Conservation (phyloP, 2,113 vertebrate genomes). For the Indri indri region DNA sequence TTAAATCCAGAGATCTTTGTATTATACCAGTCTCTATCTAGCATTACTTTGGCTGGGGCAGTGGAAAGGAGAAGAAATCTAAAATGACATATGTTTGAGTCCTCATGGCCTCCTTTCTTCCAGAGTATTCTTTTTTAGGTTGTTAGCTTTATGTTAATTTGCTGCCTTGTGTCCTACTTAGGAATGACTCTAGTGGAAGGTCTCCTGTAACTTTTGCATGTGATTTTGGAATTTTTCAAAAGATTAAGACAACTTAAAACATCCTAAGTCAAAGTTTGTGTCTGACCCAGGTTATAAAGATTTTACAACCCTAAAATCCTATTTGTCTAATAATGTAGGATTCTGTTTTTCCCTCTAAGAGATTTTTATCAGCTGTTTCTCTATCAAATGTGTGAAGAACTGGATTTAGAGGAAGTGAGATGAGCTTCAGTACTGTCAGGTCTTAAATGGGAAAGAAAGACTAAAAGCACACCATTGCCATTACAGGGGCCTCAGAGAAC, state of each 20-base stretch:
- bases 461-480: conserved; percentile 35
- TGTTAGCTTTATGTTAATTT: not conserved
- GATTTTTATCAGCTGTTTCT: conserved; percentile 4
- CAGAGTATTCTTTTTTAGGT: not conserved
- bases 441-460: conserved; percentile 60
- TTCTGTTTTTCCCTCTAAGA: not conserved
- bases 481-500: conserved; percentile 53
- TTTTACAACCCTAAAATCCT: not conserved
- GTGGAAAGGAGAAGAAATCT: not conserved
- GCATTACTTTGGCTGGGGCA: not conserved
- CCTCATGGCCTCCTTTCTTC: not conserved
- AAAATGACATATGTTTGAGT: not conserved
- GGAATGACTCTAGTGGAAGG: not conserved
- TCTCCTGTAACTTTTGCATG: not conserved
- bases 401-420: conserved; percentile 8
- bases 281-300: not conserved
- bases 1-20: not conserved
- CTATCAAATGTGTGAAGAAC: conserved; percentile 29
- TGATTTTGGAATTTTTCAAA: not conserved
- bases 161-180: not conserved
- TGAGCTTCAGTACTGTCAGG: not conserved
- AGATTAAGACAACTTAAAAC: not conserved
- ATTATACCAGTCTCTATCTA: not conserved
- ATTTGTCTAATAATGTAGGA: conserved; percentile 30
- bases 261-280: not conserved